A percentile compares a stretch with the other conserved stretches of the same genome.
phyloP scores from a whole-genome alignment of 2,888 invertebrate genomes.

The Amphipoea oculea region DNA sequence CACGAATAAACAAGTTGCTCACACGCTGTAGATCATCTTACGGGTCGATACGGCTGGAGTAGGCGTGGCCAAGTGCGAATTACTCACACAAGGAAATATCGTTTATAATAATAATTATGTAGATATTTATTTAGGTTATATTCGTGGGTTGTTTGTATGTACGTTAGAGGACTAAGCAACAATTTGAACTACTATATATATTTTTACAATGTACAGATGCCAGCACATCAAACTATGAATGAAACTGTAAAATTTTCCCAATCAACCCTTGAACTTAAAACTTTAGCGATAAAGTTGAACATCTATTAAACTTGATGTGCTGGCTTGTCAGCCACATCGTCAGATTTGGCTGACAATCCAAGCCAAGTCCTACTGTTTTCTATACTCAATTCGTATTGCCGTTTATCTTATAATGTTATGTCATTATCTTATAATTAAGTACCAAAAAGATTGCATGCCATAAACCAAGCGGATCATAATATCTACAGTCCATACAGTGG shows the following conservation, averaged over 20 bases:
- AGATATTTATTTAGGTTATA: background rate
- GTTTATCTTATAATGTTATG: background rate
- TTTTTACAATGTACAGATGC: background rate
- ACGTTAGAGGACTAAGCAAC: background rate
- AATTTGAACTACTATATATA: background rate
- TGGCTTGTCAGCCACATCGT: no score
- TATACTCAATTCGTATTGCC: background rate
- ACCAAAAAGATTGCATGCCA: background rate
- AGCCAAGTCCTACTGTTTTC: background rate
- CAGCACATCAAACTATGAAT: no score
- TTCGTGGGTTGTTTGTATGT: background rate
- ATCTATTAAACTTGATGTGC: no score
- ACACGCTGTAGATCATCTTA: constrained; percentile 26
- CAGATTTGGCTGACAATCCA: no score
- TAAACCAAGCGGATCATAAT: background rate
- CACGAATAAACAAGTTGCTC: constrained; percentile 34
- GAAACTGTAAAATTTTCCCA: no score
- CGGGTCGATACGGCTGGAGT: constrained; percentile 13
- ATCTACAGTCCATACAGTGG: background rate
- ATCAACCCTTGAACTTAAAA: no score
- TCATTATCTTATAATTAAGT: background rate
- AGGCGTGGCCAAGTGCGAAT: constrained; percentile 33
- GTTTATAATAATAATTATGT: constrained; percentile 1
- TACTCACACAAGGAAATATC: constrained; percentile 19
- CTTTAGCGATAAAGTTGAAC: no score